A percentile compares a stretch with the other conserved stretches of the same genome.
Evolutionary conservation across 2,113 vertebrate species (phyloP).

Genomic region (Pterocles orientalis): DNA sequence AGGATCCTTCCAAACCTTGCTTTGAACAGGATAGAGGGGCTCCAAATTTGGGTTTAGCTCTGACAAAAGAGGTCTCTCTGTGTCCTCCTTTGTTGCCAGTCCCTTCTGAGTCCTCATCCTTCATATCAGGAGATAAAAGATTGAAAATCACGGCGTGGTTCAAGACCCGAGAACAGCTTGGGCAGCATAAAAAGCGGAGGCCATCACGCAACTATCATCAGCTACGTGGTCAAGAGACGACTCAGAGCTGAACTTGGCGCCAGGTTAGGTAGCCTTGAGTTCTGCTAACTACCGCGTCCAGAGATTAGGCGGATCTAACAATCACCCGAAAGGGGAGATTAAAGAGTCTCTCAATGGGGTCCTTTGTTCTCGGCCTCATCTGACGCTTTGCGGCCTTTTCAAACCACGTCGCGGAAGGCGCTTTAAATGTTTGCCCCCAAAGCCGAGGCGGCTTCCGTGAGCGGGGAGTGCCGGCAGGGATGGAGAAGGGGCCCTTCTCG

Average conservation of each 20-base stretch:
- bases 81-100: not conserved
- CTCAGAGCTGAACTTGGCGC: slow-evolving; percentile 56
- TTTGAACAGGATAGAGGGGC: not conserved
- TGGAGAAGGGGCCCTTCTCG: slow-evolving; percentile 71
- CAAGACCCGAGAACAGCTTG: not conserved
- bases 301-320: slow-evolving; percentile 69
- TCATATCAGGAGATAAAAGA: not conserved
- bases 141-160: fast-evolving
- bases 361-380: slow-evolving; percentile 62
- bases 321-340: slow-evolving; percentile 66
- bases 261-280: slow-evolving; percentile 36
- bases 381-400: slow-evolving; percentile 30
- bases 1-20: not conserved
- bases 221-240: not conserved
- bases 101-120: not conserved
- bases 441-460: not conserved
- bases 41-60: not conserved
- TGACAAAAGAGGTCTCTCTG: not conserved
- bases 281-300: not conserved
- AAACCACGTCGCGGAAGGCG: not conserved
- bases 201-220: not conserved
- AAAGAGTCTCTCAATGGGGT: slow-evolving; percentile 27
- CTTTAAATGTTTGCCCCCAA: slow-evolving; percentile 42
- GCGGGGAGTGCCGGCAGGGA: not conserved
- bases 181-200: not conserved